Evolutionary conservation across 2,888 invertebrate genomes (phyloP).

Genomic region (Boloria euphrosyne): DNA sequence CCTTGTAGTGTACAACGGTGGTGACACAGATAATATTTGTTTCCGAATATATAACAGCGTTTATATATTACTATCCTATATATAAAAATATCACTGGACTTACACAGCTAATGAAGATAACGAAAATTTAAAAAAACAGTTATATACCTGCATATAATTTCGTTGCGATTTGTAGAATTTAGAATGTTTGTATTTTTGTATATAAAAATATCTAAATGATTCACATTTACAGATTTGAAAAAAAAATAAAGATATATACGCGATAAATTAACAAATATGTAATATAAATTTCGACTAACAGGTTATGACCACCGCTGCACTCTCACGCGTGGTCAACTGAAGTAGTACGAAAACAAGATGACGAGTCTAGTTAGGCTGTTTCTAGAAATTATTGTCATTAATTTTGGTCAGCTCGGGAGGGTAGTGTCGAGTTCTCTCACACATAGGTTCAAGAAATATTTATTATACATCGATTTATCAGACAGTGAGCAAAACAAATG

Average conservation of each 20-base stretch:
- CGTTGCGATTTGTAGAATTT: constrained; percentile 23
- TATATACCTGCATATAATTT: constrained; percentile 24
- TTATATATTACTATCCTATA: constrained; percentile 21
- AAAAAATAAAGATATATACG: not conserved
- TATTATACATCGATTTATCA: constrained; percentile 29
- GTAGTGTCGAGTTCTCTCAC: constrained; percentile 47
- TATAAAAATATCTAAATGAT: not conserved
- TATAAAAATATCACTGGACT: constrained; percentile 36
- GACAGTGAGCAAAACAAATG: constrained; percentile 5
- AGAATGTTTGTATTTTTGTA: constrained; percentile 1
- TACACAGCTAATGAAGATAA: constrained; percentile 29
- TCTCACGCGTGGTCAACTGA: constrained; percentile 36
- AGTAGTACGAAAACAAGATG: constrained; percentile 56
- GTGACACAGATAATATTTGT: constrained; percentile 25
- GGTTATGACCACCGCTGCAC: constrained; percentile 42
- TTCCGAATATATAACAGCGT: constrained; percentile 16
- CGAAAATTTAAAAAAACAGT: constrained; percentile 19
- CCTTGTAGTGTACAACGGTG: constrained; percentile 43
- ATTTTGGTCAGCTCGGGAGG: constrained; percentile 74
- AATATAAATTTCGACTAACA: not conserved
- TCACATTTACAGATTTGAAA: constrained; percentile 6
- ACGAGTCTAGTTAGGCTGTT: constrained; percentile 66
- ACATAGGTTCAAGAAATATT: constrained; percentile 42
- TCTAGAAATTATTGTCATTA: constrained; percentile 80
- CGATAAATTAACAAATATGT: constrained; percentile 3